These are phyloP conservation scores for Eristalis arbustorum DNA, from an alignment of 2,888 invertebrate genomes.

Conservation along the genomic window DNA sequence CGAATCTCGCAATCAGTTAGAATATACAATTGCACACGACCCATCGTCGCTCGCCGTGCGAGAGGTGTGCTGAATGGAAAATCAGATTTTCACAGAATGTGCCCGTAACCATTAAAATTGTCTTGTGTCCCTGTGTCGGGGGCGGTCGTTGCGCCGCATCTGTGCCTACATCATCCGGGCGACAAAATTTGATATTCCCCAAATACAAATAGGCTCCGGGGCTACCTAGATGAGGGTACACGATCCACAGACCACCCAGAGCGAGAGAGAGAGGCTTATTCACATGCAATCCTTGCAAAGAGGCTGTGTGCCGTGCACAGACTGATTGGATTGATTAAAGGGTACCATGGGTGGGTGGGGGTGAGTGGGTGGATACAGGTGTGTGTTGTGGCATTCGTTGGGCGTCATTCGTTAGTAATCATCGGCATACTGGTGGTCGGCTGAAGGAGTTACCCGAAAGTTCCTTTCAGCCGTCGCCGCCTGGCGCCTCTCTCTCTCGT, in stretches of 20 bases:
- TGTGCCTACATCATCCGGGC: background rate
- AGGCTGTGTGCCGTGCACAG: background rate
- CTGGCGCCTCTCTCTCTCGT: background rate
- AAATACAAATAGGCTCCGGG: conserved; percentile 2
- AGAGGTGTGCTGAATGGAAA: conserved; percentile 18
- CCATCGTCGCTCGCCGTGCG: background rate
- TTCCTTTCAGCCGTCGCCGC: background rate
- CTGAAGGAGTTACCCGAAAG: background rate
- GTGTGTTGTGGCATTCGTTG: conserved; percentile 25
- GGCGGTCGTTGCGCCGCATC: background rate
- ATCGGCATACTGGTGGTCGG: conserved; percentile 27
- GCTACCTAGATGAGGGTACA: background rate
- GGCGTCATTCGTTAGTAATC: conserved; percentile 49
- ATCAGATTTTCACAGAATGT: conserved; percentile 31
- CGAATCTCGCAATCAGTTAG: conserved; percentile 16
- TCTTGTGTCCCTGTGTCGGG: background rate
- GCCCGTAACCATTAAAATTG: conserved; percentile 8
- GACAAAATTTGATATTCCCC: conserved; percentile 43
- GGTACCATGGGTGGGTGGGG: conserved; percentile 8
- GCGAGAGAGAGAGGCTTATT: background rate
- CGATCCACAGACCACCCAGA: background rate
- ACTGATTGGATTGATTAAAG: conserved; percentile 58
- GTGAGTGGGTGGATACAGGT: conserved; percentile 34
- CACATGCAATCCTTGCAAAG: conserved; percentile 1
- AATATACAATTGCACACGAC: background rate